These are phyloP conservation scores for Amphiura filiformis DNA, from an alignment of 35 echinoderm and acorn worm species.

Conservation along the genomic window DNA sequence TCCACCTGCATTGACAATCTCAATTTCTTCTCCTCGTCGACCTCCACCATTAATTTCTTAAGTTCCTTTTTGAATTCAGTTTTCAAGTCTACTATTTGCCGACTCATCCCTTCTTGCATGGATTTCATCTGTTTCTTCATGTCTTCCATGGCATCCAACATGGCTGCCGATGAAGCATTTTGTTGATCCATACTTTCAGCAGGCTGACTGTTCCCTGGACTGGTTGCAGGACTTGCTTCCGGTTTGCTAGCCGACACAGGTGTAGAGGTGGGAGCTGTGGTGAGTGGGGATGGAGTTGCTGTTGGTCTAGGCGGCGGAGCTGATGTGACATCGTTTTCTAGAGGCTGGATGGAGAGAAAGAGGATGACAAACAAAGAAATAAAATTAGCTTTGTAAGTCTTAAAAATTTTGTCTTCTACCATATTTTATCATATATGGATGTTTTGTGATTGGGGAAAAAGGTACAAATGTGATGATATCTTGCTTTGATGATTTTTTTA, in stretches of 20 bases:
- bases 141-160: no score
- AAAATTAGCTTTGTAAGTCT: neutral
- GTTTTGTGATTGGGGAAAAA: no score
- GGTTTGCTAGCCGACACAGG: neutral
- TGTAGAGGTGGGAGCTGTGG: neutral
- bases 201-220: no score
- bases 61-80: conserved; percentile 60
- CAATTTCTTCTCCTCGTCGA: conserved; percentile 63
- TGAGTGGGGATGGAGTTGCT: neutral
- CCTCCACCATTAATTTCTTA: conserved; percentile 53
- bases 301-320: neutral
- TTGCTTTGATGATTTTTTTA: no score
- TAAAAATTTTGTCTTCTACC: no score
- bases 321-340: no score
- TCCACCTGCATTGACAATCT: conserved; percentile 69
- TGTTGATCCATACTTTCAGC: no score
- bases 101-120: conserved; percentile 11
- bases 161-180: neutral
- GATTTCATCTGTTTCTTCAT: conserved; percentile 34
- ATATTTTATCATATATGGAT: no score
- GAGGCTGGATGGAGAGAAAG: neutral
- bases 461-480: no score
- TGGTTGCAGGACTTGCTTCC: no score
- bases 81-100: conserved; percentile 12
- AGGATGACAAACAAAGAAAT: neutral